Evolutionary conservation across 2,113 vertebrate species (phyloP).

Genomic region (Callocephalon fimbriatum): DNA sequence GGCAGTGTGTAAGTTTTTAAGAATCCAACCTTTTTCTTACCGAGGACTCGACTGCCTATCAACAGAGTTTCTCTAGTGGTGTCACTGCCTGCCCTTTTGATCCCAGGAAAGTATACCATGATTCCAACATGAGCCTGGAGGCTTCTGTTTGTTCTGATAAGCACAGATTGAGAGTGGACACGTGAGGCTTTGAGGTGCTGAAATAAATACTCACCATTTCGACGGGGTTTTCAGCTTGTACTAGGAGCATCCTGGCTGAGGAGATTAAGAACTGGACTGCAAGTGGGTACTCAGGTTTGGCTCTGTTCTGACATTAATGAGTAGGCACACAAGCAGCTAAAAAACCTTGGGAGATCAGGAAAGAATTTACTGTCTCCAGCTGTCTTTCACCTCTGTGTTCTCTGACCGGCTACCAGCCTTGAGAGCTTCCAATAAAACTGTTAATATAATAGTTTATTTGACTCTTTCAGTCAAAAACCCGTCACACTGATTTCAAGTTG

Average conservation of each 20-base stretch:
- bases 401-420: not conserved
- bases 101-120: accelerated
- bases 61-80: not conserved
- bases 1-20: not conserved
- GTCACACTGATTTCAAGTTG: not conserved
- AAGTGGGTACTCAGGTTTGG: not conserved
- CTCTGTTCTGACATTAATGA: not conserved
- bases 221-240: not conserved
- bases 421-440: not conserved
- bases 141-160: not conserved
- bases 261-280: not conserved
- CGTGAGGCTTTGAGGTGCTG: not conserved
- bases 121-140: not conserved
- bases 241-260: accelerated
- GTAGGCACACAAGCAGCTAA: not conserved
- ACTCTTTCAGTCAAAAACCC: not conserved
- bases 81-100: not conserved
- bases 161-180: accelerated
- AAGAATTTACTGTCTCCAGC: not conserved
- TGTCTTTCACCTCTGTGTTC: not conserved
- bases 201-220: not conserved
- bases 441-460: not conserved
- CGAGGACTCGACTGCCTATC: not conserved
- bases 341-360: not conserved
- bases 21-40: not conserved